These are phyloP conservation scores for Tribolium castaneum DNA, from an alignment of 1,140 invertebrate species.

Conservation along the genomic window DNA sequence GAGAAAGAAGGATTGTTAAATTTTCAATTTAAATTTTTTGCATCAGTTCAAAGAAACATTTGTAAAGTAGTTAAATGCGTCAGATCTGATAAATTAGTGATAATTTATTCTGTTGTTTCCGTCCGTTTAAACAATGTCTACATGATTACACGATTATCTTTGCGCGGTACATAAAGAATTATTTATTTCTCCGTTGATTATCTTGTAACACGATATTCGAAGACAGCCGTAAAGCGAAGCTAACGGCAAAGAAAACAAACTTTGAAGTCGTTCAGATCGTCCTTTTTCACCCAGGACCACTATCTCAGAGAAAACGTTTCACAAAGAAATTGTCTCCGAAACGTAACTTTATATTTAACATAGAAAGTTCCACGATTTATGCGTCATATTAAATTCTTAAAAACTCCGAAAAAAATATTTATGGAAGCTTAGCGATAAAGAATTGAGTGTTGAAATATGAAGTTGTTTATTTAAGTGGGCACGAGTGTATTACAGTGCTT, in stretches of 20 bases:
- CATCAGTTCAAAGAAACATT: background rate
- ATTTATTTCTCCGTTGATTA: background rate
- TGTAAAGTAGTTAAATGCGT: too few species aligned
- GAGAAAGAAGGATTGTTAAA: too few species aligned
- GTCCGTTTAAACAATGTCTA: background rate
- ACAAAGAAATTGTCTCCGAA: background rate
- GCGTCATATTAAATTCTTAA: background rate
- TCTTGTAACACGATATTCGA: background rate
- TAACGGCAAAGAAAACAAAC: background rate
- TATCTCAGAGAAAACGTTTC: background rate
- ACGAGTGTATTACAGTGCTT: background rate
- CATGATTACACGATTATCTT: background rate
- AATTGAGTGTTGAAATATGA: background rate
- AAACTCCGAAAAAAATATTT: background rate
- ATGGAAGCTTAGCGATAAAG: background rate
- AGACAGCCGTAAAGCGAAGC: background rate
- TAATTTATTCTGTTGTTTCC: background rate
- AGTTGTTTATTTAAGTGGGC: background rate
- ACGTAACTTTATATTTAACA: background rate
- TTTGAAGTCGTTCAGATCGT: background rate
- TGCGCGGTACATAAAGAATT: background rate
- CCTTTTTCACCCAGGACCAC: background rate
- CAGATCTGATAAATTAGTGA: background rate
- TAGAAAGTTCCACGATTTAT: background rate
- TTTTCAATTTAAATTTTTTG: too few species aligned